phyloP scores from a whole-genome alignment of 1,140 invertebrate species.

The Papilio helenus region DNA sequence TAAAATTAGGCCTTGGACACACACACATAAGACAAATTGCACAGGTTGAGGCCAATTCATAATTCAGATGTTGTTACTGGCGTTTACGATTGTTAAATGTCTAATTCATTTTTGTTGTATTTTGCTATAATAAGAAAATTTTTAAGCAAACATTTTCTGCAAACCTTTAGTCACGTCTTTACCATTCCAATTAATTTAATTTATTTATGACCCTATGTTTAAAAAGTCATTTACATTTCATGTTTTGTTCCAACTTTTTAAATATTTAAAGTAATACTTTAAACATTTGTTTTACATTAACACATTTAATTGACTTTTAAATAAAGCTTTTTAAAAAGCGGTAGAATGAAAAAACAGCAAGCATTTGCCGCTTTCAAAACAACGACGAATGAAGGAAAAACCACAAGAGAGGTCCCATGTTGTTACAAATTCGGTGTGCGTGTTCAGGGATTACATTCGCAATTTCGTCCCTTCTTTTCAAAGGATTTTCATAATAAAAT shows the following conservation, averaged over 20 bases:
- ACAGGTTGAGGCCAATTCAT: too few relatives aligned
- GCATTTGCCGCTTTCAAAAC: constrained; percentile 22
- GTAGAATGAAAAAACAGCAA: not conserved
- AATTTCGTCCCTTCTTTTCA: constrained; percentile 22
- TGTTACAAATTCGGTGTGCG: constrained; percentile 21
- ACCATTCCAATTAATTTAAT: not conserved
- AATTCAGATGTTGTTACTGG: too few relatives aligned
- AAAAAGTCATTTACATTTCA: not conserved
- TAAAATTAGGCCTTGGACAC: too few relatives aligned
- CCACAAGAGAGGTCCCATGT: constrained; percentile 7
- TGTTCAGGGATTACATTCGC: constrained; percentile 33
- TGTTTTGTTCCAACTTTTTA: not conserved
- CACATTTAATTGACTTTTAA: constrained; percentile 18
- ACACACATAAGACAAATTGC: too few relatives aligned
- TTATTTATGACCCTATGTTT: not conserved
- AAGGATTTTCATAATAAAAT: constrained; percentile 31
- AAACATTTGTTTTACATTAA: constrained; percentile 13
- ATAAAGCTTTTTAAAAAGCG: constrained; percentile 10
- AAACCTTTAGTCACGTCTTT: not conserved
- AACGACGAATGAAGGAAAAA: constrained; percentile 21
- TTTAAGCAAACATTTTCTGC: not conserved
- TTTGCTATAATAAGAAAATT: not conserved
- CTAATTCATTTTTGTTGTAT: not conserved
- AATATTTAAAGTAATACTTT: not conserved
- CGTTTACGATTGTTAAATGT: too few relatives aligned